Conservation (phyloP, 2,797 vertebrate species). For the Momotus momota region DNA sequence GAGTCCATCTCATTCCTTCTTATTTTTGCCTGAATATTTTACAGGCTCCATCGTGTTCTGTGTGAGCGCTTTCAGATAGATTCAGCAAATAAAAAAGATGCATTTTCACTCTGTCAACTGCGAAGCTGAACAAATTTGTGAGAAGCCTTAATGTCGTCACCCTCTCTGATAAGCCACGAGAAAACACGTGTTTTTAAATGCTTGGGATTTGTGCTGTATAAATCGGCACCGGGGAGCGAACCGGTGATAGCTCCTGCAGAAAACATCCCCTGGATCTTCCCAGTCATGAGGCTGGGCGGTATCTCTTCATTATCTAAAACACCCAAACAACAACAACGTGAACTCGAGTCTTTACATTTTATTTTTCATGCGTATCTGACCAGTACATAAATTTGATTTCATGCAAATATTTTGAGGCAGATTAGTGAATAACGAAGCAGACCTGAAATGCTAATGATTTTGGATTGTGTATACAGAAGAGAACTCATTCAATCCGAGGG, state of each 20-base stretch:
- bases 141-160: background rate
- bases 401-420: slow-evolving; percentile 62
- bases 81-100: background rate
- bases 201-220: background rate
- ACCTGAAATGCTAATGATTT: slow-evolving; percentile 43
- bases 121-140: background rate
- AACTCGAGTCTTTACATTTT: background rate
- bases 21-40: background rate
- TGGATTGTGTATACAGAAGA: background rate
- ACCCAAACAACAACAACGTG: background rate
- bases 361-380: background rate
- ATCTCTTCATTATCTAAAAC: background rate
- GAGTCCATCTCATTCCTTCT: background rate
- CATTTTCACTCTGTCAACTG: background rate
- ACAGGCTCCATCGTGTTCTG: background rate
- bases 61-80: background rate
- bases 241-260: background rate
- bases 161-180: background rate
- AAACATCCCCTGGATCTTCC: background rate
- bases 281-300: background rate
- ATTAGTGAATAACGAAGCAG: background rate
- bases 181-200: background rate
- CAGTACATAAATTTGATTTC: slow-evolving; percentile 33
- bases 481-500: slow-evolving; percentile 37
- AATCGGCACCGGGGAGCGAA: slow-evolving; percentile 3